phyloP scores from a whole-genome alignment of 2,113 vertebrate species.

The Tor tambroides region DNA sequence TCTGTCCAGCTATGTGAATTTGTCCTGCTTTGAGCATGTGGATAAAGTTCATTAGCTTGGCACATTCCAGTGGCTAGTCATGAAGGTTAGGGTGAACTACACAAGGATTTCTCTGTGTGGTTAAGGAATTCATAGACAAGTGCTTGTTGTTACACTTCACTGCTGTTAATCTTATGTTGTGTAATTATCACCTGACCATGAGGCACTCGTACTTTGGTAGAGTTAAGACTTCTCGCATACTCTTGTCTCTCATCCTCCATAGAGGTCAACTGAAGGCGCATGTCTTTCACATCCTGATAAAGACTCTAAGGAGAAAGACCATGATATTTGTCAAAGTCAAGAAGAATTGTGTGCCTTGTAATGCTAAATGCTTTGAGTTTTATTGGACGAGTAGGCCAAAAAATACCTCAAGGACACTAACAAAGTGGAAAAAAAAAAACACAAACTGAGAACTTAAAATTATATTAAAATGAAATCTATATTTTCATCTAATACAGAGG shows the following conservation, averaged over 20 bases:
- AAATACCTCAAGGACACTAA: neutral
- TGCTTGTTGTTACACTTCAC: conserved; percentile 3
- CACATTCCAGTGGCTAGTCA: neutral
- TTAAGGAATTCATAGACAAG: neutral
- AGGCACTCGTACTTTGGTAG: conserved; percentile 83
- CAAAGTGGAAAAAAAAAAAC: neutral
- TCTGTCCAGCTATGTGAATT: neutral
- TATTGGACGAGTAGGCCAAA: neutral
- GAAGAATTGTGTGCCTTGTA: conserved; percentile 1
- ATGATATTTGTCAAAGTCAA: conserved; percentile 40
- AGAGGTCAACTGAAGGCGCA: conserved; percentile 85
- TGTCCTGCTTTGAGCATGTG: neutral
- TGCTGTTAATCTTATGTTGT: neutral
- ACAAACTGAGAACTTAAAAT: neutral
- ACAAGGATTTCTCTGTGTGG: neutral
- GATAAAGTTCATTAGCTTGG: neutral
- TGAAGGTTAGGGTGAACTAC: neutral
- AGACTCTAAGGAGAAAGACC: conserved; percentile 75
- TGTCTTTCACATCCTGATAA: conserved; percentile 87
- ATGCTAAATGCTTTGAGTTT: neutral
- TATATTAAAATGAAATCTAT: conserved; percentile 3
- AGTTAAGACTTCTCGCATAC: conserved; percentile 89
- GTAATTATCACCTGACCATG: neutral
- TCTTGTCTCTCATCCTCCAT: conserved; percentile 88
- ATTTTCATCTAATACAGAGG: conserved; percentile 29